Conservation (phyloP, 2,888 invertebrate species). For the Aethes cnicana region DNA sequence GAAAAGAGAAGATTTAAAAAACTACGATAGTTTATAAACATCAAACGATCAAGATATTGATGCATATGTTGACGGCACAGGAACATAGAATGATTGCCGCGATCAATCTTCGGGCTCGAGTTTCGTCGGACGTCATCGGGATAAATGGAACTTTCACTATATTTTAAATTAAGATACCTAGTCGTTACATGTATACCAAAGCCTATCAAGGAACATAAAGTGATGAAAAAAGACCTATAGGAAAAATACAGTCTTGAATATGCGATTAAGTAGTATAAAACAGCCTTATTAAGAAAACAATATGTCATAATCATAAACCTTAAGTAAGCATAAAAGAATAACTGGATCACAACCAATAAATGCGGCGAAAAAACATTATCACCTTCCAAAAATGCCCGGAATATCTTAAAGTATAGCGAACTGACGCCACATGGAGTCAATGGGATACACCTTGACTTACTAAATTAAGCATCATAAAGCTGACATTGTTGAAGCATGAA, state of each 20-base stretch:
- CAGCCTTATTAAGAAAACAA: conserved; percentile 16
- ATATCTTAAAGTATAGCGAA: background rate
- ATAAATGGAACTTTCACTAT: conserved; percentile 13
- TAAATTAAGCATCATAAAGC: conserved; percentile 29
- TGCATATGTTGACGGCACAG: conserved; percentile 5
- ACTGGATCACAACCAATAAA: conserved; percentile 14
- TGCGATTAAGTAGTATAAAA: no score
- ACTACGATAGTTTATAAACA: no score
- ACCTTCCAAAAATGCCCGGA: conserved; percentile 5
- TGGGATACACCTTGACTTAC: conserved; percentile 10
- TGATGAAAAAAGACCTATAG: no score
- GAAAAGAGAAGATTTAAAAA: no score
- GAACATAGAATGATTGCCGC: conserved; percentile 33
- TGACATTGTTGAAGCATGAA: conserved; percentile 27
- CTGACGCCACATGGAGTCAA: conserved; percentile 2
- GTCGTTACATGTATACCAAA: background rate
- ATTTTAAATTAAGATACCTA: background rate
- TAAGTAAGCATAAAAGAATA: conserved; percentile 12
- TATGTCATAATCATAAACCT: conserved; percentile 17
- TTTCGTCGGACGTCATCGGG: conserved; percentile 32
- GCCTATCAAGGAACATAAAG: no score
- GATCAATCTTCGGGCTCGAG: conserved; percentile 36
- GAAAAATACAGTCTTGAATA: no score
- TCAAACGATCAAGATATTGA: conserved; percentile 19
- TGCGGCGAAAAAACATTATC: conserved; percentile 3